phyloP scores from a whole-genome alignment of 64 coral and sea anemone genomes.

The Platygyra sinensis region DNA sequence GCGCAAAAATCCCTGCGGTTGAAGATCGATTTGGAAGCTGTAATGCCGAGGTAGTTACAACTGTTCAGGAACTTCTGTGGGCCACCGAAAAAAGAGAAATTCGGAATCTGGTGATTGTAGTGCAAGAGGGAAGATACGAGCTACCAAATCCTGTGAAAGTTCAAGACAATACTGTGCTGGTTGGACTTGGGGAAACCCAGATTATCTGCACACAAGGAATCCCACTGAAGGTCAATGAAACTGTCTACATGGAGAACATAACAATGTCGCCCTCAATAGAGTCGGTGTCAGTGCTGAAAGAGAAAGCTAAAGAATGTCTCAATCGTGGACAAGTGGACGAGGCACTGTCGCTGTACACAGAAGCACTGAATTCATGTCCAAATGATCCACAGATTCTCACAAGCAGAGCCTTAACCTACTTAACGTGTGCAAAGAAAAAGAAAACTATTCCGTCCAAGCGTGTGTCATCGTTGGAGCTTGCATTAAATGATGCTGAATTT shows the following conservation, averaged over 20 bases:
- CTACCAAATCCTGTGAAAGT: background rate
- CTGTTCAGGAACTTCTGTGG: no score
- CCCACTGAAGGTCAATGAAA: background rate
- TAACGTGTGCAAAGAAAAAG: no score
- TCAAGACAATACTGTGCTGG: background rate
- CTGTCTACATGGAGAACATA: slow-evolving; percentile 25
- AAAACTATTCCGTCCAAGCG: no score
- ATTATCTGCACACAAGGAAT: background rate
- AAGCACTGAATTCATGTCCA: no score
- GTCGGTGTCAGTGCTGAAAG: background rate
- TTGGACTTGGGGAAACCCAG: background rate
- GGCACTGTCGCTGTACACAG: no score
- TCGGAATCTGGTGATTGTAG: no score
- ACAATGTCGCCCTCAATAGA: background rate
- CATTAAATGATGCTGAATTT: no score
- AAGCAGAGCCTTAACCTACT: no score
- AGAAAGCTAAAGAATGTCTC: background rate
- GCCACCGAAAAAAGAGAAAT: no score
- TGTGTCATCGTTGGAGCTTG: no score
- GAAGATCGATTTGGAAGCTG: background rate
- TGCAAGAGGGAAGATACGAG: background rate
- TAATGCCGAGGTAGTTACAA: background rate
- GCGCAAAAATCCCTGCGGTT: background rate
- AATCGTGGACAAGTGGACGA: no score
- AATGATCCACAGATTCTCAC: no score